phyloP scores from a whole-genome alignment of 2,888 invertebrate genomes.

The Cordilura impudica region DNA sequence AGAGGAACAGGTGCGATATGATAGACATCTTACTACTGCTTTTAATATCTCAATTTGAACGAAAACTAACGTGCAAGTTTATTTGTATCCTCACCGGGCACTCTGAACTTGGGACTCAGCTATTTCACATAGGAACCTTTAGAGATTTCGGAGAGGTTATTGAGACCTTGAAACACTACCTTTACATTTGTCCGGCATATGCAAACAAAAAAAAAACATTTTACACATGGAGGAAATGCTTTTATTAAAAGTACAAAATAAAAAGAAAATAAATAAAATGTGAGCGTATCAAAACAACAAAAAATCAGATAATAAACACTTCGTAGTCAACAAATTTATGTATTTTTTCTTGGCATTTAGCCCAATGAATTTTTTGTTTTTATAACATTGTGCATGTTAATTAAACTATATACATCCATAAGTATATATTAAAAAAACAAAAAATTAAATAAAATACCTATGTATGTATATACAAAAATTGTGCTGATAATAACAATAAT shows the following conservation, averaged over 20 bases:
- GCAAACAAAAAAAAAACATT: no score
- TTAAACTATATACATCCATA: no score
- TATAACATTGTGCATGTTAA: neutral
- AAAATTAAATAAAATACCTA: neutral
- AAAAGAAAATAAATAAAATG: neutral
- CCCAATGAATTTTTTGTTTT: slow-evolving; percentile 23
- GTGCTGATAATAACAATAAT: neutral
- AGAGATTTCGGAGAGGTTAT: no score
- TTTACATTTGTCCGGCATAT: no score
- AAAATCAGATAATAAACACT: slow-evolving; percentile 1
- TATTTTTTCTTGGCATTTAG: slow-evolving; percentile 47
- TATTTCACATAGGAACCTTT: no score
- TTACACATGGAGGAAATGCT: neutral
- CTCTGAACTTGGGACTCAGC: no score
- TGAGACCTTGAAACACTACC: no score
- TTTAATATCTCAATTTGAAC: no score
- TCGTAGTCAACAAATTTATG: slow-evolving; percentile 36
- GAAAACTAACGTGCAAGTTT: no score
- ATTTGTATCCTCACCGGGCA: no score
- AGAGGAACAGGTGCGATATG: no score
- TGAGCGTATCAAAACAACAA: neutral
- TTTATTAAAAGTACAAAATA: neutral
- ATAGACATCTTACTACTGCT: no score
- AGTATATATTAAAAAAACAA: neutral
- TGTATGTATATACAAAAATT: neutral